phyloP scores from a whole-genome alignment of 2,888 invertebrate species.

The Resseliella maxima region DNA sequence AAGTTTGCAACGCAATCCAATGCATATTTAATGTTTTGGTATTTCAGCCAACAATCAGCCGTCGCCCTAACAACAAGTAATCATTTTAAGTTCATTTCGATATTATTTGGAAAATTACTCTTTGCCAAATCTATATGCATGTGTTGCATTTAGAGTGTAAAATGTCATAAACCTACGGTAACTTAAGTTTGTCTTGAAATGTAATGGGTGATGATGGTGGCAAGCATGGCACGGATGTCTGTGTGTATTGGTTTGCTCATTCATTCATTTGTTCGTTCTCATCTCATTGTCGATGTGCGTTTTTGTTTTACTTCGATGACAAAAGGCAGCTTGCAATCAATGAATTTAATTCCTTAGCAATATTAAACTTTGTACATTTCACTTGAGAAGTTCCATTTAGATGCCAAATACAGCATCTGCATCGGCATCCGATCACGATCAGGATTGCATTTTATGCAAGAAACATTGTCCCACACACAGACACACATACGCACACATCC shows the following conservation, averaged over 20 bases:
- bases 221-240: neutral
- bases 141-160: neutral
- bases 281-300: neutral
- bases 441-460: too few species aligned
- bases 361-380: neutral
- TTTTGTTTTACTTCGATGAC: neutral
- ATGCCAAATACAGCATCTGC: neutral
- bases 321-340: neutral
- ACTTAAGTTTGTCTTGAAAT: neutral
- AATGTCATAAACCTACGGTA: neutral
- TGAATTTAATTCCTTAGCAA: neutral
- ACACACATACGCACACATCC: too few species aligned
- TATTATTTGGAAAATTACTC: constrained; percentile 2
- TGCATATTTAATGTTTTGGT: constrained; percentile 19
- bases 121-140: neutral
- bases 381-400: neutral
- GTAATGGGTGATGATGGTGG: too few species aligned
- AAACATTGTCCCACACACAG: too few species aligned
- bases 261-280: too few species aligned
- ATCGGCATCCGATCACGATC: neutral
- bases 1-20: neutral
- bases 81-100: constrained; percentile 28
- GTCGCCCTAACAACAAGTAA: constrained; percentile 15
- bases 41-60: constrained; percentile 22
- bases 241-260: too few species aligned